phyloP scores from a whole-genome alignment of 1,140 invertebrate species.

The Drosophila sproati region DNA sequence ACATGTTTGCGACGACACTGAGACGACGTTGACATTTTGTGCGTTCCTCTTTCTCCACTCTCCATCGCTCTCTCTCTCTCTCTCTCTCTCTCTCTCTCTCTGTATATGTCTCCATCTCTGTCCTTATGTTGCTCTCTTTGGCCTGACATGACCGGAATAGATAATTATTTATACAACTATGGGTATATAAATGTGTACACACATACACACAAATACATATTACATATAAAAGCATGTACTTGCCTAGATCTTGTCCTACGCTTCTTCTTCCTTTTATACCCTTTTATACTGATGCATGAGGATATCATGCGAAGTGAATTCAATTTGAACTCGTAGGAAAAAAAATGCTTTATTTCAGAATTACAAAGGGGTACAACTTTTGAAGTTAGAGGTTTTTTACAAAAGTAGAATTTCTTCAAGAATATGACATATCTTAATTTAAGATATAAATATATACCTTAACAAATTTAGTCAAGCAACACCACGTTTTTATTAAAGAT shows the following conservation, averaged over 20 bases:
- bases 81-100: neutral
- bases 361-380: too few relatives aligned
- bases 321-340: neutral
- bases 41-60: constrained; percentile 1
- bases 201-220: neutral
- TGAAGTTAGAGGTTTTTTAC: too few relatives aligned
- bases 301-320: neutral
- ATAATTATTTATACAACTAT: constrained; percentile 63
- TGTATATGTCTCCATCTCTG: neutral
- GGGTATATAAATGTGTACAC: constrained; percentile 1
- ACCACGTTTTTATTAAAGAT: too few relatives aligned
- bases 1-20: constrained; percentile 34
- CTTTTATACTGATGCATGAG: neutral
- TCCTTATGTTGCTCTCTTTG: neutral
- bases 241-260: constrained; percentile 20
- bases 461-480: too few relatives aligned
- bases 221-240: constrained; percentile 15
- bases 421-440: too few relatives aligned
- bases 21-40: constrained; percentile 54
- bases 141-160: constrained; percentile 64
- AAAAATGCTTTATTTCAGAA: too few relatives aligned
- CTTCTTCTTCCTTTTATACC: constrained; percentile 18
- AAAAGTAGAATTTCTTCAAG: too few relatives aligned
- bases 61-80: neutral
- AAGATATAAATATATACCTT: too few relatives aligned